These are phyloP conservation scores for Thera britannica DNA, from an alignment of 2,888 invertebrate species.

Conservation along the genomic window DNA sequence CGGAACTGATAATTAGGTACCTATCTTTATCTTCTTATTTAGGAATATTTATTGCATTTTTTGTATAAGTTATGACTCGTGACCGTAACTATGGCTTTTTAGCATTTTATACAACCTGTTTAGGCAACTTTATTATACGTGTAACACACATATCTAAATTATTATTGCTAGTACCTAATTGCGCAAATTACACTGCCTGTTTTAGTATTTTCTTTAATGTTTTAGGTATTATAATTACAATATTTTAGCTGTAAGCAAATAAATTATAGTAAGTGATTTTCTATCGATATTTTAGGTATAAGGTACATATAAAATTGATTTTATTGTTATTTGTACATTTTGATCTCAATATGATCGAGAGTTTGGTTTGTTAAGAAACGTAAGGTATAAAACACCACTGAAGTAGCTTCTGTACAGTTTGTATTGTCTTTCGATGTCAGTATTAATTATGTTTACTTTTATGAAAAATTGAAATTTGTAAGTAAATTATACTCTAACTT, in stretches of 20 bases:
- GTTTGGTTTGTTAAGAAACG: conserved; percentile 72
- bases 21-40: conserved; percentile 25
- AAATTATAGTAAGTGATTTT: conserved; percentile 16
- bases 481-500: not conserved
- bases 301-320: conserved; percentile 52
- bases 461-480: conserved; percentile 30
- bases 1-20: conserved; percentile 37
- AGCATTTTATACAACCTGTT: conserved; percentile 6
- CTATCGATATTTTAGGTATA: conserved; percentile 13
- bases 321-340: conserved; percentile 77
- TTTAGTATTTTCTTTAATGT: conserved; percentile 60
- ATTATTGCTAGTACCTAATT: conserved; percentile 65
- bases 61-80: conserved; percentile 21
- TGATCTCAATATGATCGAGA: conserved; percentile 83
- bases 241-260: conserved; percentile 30
- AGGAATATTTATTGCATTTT: conserved; percentile 28
- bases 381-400: conserved; percentile 84
- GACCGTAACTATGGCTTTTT: conserved; percentile 8
- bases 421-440: conserved; percentile 71
- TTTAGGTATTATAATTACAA: conserved; percentile 41
- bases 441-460: conserved; percentile 49
- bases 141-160: conserved; percentile 37
- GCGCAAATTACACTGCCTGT: conserved; percentile 81
- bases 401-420: conserved; percentile 81
- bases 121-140: conserved; percentile 17